Base-by-base conservation (phyloP, 2,888 invertebrate species). In the Agonopterix subpropinquella region DNA sequence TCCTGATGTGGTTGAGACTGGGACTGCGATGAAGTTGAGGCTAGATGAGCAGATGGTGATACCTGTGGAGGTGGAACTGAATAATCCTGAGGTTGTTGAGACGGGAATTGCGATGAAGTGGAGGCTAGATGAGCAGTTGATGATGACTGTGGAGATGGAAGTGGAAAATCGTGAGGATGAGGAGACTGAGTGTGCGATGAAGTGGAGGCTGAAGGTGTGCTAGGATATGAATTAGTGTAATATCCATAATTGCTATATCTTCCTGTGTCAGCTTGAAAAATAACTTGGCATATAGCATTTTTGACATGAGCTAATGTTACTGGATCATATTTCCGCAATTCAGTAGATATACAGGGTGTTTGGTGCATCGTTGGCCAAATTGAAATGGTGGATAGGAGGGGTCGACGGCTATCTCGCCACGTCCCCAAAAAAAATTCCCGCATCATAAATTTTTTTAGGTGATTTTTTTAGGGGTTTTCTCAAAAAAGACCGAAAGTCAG, bases 241-340 rank as follows among this genome's bases (percentile, higher is more conserved):
- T 60, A 60, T 52, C 57, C 56, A 60, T 55, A 58, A 51, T 58
- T 51, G 42, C 44, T 47, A 44, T 56, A 57, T 48, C 49, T 49
- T 36, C 56, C 55, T 53, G 54, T 57, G 57, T 58, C 58, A 51
- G 58, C 56, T 60, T 61, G 28, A 60, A 60, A 60, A 48, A 59
- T 61, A 18, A 61, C 15, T 56, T 47, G 47, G 41, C 35, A 57
- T 56, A 56, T 61, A 42, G 48, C 59, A 51, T 59, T 37, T 60
- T 60, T 61, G 7, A 61, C 59, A 51, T 58, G 9, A 47, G 15
- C 47, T 50, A 57, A 54, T 11, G 54, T 59, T 56, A 54, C 35
- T 42, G 43, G 36, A 58, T 58, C 58, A 58, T 62, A 60, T 57
- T 61, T 62, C 10, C 56, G 45, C 11, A 61, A 36, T 58, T 58